Evolutionary conservation across 2,797 vertebrate genomes (phyloP), one percentile per base, ranked within the genome.

Genomic region (Taeniopygia guttata): DNA sequence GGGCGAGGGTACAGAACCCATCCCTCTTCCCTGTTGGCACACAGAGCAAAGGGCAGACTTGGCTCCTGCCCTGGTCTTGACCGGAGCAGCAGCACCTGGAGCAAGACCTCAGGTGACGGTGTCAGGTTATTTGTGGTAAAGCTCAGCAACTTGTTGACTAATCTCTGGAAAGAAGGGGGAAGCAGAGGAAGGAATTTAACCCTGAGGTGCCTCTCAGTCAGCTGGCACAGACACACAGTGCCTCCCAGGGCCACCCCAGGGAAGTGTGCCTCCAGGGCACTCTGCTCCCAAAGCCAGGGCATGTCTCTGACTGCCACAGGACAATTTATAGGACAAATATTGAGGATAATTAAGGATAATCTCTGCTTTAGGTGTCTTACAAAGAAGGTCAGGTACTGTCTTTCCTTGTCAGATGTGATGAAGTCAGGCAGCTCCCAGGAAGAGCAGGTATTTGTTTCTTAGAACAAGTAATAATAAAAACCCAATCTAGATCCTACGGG

Each of bases 281-380:
- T 29, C 38, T 20, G 36, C 58, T 60, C n/a, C 40, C 16, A 4
- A 13, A 7, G 36, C 22, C 46, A 52, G 42, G 58, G 58, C 60
- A 9, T 1, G 19, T 20, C 69, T 88, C 36, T 23, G 58, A 69
- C 46, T 46, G 70, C 45, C 45, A 14, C 85, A n/a, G 83, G 48
- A 60, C 84, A 89, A 43, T 85, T 94, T 87, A 77, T 51, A 96
- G 84, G 93, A 66, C 94, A 79, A 96, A 94, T 86, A 86, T 62
- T 82, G 77, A 82, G 83, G 94, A 94, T 94, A 92, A 95, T 80
- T 86, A 89, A 96, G 88, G 94, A 87, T 94, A 92, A 95, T 85
- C 90, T 95, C 88, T 83, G 54, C 94, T 93, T 93, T 81, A 96
- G 66, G 19, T 91, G 60, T 69, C 80, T 94, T 63, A 69, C 15